Base-by-base conservation (phyloP, 1,140 invertebrate species). In the Varroa destructor region DNA sequence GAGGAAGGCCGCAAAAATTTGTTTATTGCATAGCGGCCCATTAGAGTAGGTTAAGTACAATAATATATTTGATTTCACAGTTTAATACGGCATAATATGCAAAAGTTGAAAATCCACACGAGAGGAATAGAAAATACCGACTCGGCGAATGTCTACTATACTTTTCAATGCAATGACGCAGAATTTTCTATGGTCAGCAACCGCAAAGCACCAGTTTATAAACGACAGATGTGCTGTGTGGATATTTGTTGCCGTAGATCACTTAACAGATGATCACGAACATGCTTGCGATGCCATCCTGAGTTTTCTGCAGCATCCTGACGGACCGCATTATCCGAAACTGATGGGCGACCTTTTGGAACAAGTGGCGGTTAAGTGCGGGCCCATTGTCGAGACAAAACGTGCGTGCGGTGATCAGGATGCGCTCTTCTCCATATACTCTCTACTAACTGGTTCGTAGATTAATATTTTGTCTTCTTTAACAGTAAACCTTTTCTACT, bases 201-300 rank as follows among this genome's bases (percentile, higher is more conserved):
- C 25, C 10, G 55, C 10, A 56, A 56, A 56, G 10, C n/a, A 12
- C 10, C 55, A 56, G 10, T 56, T 56, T 56, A 12, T n/a, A n/a
- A 56, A 56, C 3, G 25, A 36, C 25, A 42, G 4, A 36, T 58
- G 57, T 58, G 12, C 6, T 58, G 25, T 12, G 12, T 6, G 3
- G 57, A 58, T 58, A 36, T 12, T 12, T 12, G 10, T 56, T 3
- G 57, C 46, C 46, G 8, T 37, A 67, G 61, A 67, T 12, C 37
- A 67, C 61, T 2, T 67, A 37, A 12, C 61, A 1, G 40, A 67
- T 25, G 46, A 67, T 8, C 61, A 67, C 37, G 61, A 67, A 67
- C 40, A 40, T 1, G 61, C 61, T 14, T 67, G 61, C 46, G 61
- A 67, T 67, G 61, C 61, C 37, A 43, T 67, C 40, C 10, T 67